phyloP scores from a whole-genome alignment of 2,888 invertebrate genomes.

The Boloria selene region DNA sequence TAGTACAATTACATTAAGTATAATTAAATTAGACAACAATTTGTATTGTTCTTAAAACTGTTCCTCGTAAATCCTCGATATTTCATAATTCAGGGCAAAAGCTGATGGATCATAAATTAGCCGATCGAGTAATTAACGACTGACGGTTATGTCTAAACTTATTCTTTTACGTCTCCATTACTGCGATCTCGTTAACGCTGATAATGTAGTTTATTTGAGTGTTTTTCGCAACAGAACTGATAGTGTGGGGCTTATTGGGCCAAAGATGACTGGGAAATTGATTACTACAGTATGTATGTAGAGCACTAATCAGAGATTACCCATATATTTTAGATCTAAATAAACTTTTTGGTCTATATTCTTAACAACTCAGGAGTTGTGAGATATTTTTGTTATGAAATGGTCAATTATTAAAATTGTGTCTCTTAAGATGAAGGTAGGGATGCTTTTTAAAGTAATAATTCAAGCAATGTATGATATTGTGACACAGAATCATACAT shows the following conservation, averaged over 20 bases:
- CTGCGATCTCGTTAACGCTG: conserved; percentile 20
- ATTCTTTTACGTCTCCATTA: conserved; percentile 31
- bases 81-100: conserved; percentile 25
- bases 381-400: too few relatives aligned
- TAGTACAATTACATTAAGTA: too few relatives aligned
- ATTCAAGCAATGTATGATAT: too few relatives aligned
- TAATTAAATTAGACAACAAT: too few relatives aligned
- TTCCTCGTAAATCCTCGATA: conserved; percentile 9
- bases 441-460: too few relatives aligned
- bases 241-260: conserved; percentile 5
- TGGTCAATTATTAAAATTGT: too few relatives aligned
- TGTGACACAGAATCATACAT: too few relatives aligned
- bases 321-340: neutral
- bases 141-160: conserved; percentile 31
- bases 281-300: neutral
- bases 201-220: conserved; percentile 30
- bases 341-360: too few relatives aligned
- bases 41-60: neutral
- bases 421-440: too few relatives aligned
- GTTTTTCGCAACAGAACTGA: conserved; percentile 23
- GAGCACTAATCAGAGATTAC: neutral
- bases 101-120: conserved; percentile 32
- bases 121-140: conserved; percentile 30
- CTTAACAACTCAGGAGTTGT: too few relatives aligned
- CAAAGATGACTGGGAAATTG: conserved; percentile 6